A percentile compares a stretch with the other conserved stretches of the same genome.
Evolutionary conservation across 2,888 invertebrate species (phyloP).

Genomic region (Sarcophaga carnaria): DNA sequence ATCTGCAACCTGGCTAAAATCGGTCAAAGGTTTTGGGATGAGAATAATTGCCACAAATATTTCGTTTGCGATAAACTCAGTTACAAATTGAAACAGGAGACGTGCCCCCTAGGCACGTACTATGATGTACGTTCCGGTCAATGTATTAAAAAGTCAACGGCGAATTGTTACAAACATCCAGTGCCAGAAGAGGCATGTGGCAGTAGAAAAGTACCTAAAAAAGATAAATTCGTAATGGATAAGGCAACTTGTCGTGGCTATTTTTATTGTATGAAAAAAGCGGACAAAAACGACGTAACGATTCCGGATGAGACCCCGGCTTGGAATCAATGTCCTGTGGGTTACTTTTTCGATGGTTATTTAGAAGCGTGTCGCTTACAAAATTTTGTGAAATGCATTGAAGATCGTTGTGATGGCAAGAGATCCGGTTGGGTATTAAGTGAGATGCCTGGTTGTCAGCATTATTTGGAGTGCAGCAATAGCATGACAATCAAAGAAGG

Average conservation of each 20-base stretch:
- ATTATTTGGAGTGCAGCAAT: conserved; percentile 74
- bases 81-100: background rate
- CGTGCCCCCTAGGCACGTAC: conserved; percentile 71
- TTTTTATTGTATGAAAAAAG: conserved; percentile 72
- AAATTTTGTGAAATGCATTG: conserved; percentile 70
- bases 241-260: conserved; percentile 77
- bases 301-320: conserved; percentile 73
- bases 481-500: conserved; percentile 70
- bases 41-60: conserved; percentile 74
- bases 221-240: conserved; percentile 74
- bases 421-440: conserved; percentile 71
- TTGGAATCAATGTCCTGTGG: conserved; percentile 72
- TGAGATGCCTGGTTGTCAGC: conserved; percentile 73
- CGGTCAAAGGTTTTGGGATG: conserved; percentile 68
- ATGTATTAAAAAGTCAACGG: conserved; percentile 72
- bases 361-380: conserved; percentile 71
- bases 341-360: conserved; percentile 73
- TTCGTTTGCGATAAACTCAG: conserved; percentile 63
- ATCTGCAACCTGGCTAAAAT: conserved; percentile 74
- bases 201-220: conserved; percentile 73
- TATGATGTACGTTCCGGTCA: conserved; percentile 66
- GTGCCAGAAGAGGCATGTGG: conserved; percentile 75
- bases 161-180: conserved; percentile 74
- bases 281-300: background rate
- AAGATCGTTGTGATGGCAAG: conserved; percentile 77